Conservation (phyloP, 1,140 invertebrate genomes). For the Heliothis virescens region DNA sequence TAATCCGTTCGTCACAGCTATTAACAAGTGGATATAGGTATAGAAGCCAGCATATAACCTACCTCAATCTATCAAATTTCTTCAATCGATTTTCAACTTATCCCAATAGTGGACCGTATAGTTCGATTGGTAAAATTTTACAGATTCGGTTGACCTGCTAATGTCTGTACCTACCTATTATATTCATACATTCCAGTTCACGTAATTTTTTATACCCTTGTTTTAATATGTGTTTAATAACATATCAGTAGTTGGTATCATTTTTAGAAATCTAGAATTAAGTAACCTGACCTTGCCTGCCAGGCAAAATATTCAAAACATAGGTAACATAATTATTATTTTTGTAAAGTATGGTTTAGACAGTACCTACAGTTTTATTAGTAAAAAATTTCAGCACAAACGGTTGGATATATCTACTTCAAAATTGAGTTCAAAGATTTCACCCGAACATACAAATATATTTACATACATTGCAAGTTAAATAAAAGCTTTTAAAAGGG, state of each 20-base stretch:
- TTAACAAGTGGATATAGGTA: conserved; percentile 18
- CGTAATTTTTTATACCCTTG: no score
- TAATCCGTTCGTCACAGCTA: not conserved
- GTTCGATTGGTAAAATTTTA: no score
- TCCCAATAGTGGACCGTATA: no score
- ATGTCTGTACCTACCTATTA: not conserved
- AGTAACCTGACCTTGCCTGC: conserved; percentile 49
- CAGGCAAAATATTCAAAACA: conserved; percentile 46
- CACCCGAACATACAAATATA: no score
- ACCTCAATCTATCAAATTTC: no score
- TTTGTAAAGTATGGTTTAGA: conserved; percentile 22
- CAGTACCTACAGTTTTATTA: not conserved
- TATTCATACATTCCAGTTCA: no score
- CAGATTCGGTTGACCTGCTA: conserved; percentile 14
- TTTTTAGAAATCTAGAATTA: conserved; percentile 52
- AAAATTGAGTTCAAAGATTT: no score
- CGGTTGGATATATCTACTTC: no score
- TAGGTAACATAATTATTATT: conserved; percentile 1
- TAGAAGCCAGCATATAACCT: no score
- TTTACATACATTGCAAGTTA: no score
- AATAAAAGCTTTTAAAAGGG: no score
- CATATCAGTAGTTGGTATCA: conserved; percentile 33
- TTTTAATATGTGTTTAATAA: not conserved
- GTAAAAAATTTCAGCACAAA: not conserved
- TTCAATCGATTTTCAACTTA: no score